Evolutionary conservation across 2,888 invertebrate species (phyloP), one percentile per base, ranked within the genome.

Genomic region (Eurois occulta): DNA sequence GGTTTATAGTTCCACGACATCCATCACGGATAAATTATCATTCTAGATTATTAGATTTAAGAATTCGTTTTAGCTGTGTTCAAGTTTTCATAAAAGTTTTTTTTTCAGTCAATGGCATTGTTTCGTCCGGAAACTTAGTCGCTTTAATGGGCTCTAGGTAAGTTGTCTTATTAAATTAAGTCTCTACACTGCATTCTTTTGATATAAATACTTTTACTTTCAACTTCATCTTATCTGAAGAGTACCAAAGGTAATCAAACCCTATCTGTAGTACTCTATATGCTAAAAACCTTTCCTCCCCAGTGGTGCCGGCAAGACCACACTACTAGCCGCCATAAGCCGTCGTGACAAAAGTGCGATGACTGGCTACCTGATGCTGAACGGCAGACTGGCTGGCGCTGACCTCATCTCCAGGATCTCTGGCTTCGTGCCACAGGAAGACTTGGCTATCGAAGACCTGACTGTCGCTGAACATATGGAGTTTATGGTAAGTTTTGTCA

Each of bases 361-460:
- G 88, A 97, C 97, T 7, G 98, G 98, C 24, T 97, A 98, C 90
- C 97, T 98, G 81, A 97, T 98, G 93, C 96, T 98, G 72, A 98
- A 98, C 91, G 98, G 98, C 11, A 94, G 97, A 83, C 91, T 97
- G 66, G 97, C 98, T 70, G 97, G 97, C 24, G 97, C 97, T 65
- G 96, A 97, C 87, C 96, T 97, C 72, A 98, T 98, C 95, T 97
- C 98, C 86, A 97, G 97, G 89, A 97, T 98, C 86, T 98, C 98
- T 3, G 98, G 98, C 81, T 99, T 99, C 94, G 97, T 99, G 66
- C 98, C 99, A 11, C 99, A 99, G 92, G 98, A 98, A 86, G 99
- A 99, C 94, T 96, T 99, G 87, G 98, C 98, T 83, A 97, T 98
- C 32, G 98, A 98, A 76, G 97, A 98, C 43, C 95, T 99, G 81